phyloP scores from a whole-genome alignment of 2,888 invertebrate genomes.

The Hipparchia sbordonii region DNA sequence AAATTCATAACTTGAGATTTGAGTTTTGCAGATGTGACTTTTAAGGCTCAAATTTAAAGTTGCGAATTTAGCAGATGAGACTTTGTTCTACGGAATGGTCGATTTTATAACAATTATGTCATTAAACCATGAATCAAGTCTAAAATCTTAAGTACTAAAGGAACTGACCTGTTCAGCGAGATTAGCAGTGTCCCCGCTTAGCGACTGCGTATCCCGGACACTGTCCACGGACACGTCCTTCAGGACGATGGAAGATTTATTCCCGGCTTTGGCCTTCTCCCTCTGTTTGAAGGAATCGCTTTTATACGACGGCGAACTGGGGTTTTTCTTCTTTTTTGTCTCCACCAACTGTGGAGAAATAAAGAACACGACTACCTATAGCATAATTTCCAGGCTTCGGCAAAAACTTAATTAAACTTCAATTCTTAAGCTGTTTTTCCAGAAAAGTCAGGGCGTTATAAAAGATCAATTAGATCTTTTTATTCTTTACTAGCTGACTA shows the following conservation, averaged over 20 bases:
- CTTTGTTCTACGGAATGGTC: too few species aligned
- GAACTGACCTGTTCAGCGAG: slow-evolving; percentile 63
- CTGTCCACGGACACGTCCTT: slow-evolving; percentile 52
- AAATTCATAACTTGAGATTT: too few species aligned
- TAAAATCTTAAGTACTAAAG: background rate
- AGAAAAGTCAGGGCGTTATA: too few species aligned
- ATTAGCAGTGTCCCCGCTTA: slow-evolving; percentile 53
- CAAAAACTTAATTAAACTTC: too few species aligned
- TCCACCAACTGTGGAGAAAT: slow-evolving; percentile 39
- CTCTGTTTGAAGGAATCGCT: slow-evolving; percentile 47
- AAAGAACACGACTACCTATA: background rate
- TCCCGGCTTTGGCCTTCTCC: slow-evolving; percentile 48
- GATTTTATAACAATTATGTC: too few species aligned
- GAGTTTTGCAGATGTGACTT: too few species aligned
- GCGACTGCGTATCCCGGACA: slow-evolving; percentile 44
- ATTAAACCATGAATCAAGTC: too few species aligned
- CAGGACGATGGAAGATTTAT: slow-evolving; percentile 59
- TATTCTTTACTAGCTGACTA: too few species aligned
- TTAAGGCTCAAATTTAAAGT: too few species aligned
- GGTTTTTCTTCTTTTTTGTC: slow-evolving; percentile 38
- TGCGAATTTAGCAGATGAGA: too few species aligned
- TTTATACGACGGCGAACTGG: slow-evolving; percentile 45
- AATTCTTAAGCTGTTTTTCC: too few species aligned
- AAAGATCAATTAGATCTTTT: too few species aligned
- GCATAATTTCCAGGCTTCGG: background rate